A percentile compares a stretch with the other conserved stretches of the same genome.
These are phyloP conservation scores for Drosophila arizonae DNA, from an alignment of 1,140 invertebrate species.

Conservation along the genomic window DNA sequence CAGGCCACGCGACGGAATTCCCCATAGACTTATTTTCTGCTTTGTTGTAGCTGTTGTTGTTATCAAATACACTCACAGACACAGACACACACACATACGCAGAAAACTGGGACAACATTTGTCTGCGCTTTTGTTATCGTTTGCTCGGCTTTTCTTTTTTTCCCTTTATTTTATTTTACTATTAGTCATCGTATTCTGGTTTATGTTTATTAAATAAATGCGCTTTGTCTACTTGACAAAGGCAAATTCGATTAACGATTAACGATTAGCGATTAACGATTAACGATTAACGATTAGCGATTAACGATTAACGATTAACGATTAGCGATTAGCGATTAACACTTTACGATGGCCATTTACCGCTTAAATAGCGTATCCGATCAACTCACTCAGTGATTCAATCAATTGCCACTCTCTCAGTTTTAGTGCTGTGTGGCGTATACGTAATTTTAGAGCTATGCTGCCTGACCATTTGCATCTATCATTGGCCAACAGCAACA, in stretches of 20 bases:
- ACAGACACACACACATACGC: not conserved
- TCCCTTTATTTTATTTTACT: not conserved
- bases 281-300: constrained; percentile 10
- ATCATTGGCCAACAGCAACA: constrained; percentile 41
- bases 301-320: not conserved
- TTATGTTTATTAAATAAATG: constrained; percentile 47
- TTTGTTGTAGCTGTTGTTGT: constrained; percentile 3
- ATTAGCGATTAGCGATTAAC: constrained; percentile 6
- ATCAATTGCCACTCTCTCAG: not conserved
- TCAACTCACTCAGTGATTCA: constrained; percentile 13
- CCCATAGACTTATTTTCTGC: constrained; percentile 23
- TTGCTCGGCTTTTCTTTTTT: not conserved
- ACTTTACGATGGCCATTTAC: constrained; percentile 20
- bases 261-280: not conserved
- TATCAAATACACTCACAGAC: constrained; percentile 2
- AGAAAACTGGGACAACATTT: constrained; percentile 13
- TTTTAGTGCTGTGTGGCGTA: constrained; percentile 10
- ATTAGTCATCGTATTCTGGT: constrained; percentile 18
- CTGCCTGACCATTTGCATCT: constrained; percentile 50
- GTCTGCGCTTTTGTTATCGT: constrained; percentile 26
- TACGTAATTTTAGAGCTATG: constrained; percentile 19
- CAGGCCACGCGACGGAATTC: constrained; percentile 30
- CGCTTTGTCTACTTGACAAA: constrained; percentile 33
- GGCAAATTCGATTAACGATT: constrained; percentile 18
- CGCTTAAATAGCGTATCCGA: constrained; percentile 16